Percentiles rank a stretch among this genome's conserved stretches.
Evolutionary conservation across 2,797 vertebrate genomes (phyloP).

Genomic region (Anableps anableps): DNA sequence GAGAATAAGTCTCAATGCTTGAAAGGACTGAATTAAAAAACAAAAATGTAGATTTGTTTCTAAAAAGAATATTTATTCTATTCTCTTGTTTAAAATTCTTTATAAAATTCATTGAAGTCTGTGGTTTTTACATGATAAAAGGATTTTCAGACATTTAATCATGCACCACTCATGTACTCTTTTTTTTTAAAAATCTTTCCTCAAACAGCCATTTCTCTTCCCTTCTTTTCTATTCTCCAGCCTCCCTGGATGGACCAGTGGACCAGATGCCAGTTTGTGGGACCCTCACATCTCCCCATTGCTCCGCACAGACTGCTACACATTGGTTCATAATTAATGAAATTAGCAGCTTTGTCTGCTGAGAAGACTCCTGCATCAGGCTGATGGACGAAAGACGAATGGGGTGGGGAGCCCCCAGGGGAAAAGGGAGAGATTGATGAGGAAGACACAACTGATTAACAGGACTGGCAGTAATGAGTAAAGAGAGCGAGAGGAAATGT

Average conservation of each 20-base stretch:
- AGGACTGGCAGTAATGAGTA: slow-evolving; percentile 69
- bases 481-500: slow-evolving; percentile 4
- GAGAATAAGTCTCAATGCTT: too few species aligned
- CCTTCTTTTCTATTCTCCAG: slow-evolving; percentile 32
- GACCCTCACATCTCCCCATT: slow-evolving; percentile 57
- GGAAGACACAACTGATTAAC: slow-evolving; percentile 67
- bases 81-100: too few species aligned
- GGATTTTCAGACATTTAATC: too few species aligned
- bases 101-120: too few species aligned
- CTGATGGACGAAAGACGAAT: slow-evolving; percentile 66
- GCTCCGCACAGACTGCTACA: slow-evolving; percentile 79
- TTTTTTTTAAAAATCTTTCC: neutral
- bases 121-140: too few species aligned
- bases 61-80: too few species aligned
- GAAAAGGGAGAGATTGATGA: slow-evolving; percentile 60
- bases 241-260: slow-evolving; percentile 50
- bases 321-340: slow-evolving; percentile 99
- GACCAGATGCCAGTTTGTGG: slow-evolving; percentile 94
- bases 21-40: too few species aligned
- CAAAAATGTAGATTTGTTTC: too few species aligned
- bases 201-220: slow-evolving; percentile 9
- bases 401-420: slow-evolving; percentile 26
- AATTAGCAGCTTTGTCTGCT: slow-evolving; percentile 98
- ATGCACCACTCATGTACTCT: neutral
- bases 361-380: slow-evolving; percentile 89